A percentile compares a stretch with the other conserved stretches of the same genome.
These are phyloP conservation scores for Caerostris darwini DNA, from an alignment of 1,140 invertebrate species.

Conservation along the genomic window DNA sequence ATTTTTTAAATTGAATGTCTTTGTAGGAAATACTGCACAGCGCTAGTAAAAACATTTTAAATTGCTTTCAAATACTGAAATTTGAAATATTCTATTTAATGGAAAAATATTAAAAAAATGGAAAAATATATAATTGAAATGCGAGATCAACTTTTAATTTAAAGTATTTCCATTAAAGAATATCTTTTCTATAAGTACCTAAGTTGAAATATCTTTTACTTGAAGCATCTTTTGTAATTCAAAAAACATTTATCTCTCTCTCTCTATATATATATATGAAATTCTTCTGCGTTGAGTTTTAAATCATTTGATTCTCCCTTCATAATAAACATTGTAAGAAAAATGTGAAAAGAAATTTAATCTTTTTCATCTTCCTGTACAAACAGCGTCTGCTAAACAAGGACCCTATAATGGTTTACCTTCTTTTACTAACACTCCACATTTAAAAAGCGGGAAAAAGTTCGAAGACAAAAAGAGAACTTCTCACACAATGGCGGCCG, in stretches of 20 bases:
- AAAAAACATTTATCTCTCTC: neutral
- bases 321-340: neutral
- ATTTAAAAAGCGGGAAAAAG: neutral
- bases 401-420: neutral
- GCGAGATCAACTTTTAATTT: too few relatives aligned
- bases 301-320: neutral
- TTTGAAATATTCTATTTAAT: too few relatives aligned
- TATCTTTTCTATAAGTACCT: neutral
- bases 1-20: too few relatives aligned
- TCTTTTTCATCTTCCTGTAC: neutral
- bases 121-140: too few relatives aligned
- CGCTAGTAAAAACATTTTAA: too few relatives aligned
- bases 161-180: too few relatives aligned
- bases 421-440: neutral
- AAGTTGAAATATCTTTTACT: neutral
- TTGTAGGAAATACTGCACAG: too few relatives aligned
- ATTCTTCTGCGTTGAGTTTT: too few relatives aligned
- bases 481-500: neutral
- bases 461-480: neutral
- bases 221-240: neutral
- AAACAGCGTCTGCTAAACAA: neutral
- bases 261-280: too few relatives aligned
- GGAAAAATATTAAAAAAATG: too few relatives aligned
- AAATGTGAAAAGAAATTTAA: neutral
- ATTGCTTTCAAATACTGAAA: too few relatives aligned